Conservation (phyloP, 2,113 vertebrate genomes). For the Peromyscus californicus region DNA sequence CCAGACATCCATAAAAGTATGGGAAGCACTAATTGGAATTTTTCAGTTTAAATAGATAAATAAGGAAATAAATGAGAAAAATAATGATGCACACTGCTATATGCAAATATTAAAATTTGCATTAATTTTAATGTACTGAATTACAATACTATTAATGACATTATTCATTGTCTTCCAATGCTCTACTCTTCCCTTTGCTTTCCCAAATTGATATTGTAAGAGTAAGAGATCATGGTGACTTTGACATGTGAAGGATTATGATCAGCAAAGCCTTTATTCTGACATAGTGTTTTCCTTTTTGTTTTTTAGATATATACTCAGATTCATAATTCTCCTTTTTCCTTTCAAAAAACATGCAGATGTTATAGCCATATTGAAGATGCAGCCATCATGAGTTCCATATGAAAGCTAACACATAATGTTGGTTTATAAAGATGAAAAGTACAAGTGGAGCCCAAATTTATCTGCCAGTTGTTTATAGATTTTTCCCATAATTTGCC, state of each 20-base stretch:
- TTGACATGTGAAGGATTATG: neutral
- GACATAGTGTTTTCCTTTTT: neutral
- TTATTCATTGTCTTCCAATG: neutral
- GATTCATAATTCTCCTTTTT: neutral
- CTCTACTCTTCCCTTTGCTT: neutral
- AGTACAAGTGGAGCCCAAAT: neutral
- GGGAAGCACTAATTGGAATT: neutral
- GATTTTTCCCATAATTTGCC: neutral
- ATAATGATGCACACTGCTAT: no score
- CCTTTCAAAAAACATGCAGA: neutral
- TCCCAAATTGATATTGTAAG: neutral
- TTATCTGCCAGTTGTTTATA: neutral
- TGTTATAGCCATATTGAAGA: neutral
- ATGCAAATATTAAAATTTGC: neutral
- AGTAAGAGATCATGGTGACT: neutral
- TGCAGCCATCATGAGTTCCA: neutral
- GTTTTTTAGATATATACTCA: fast-evolving
- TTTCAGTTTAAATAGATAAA: neutral
- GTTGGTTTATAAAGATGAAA: neutral
- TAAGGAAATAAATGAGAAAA: neutral
- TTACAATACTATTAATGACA: neutral
- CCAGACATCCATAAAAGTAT: neutral
- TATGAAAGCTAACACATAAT: neutral
- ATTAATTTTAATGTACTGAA: neutral
- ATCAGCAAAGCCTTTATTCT: neutral